Base-by-base conservation (phyloP, 2,797 vertebrate species). In the Neopelma chrysocephalum region DNA sequence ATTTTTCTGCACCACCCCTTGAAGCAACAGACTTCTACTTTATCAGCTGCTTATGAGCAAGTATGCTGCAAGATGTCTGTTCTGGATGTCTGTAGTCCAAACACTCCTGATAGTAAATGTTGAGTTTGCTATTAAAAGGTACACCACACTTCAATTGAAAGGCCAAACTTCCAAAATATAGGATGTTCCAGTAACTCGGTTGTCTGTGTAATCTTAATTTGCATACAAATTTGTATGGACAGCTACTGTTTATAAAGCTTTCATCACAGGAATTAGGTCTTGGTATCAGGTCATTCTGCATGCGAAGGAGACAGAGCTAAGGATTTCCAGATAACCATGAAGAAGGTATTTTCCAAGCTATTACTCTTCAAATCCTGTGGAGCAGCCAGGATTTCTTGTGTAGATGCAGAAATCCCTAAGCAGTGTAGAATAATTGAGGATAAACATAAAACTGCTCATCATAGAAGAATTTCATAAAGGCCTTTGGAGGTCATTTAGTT, bases 311-410 rank as follows among this genome's bases (percentile, higher is more conserved):
- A 54, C 31, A 75, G 53, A 77, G 36, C 10, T 85, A 70, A 73
- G n/a, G 26, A 73, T 77, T 92, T 53, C 23, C 31, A 87, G 40
- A 62, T 45, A 87, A 57, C 31, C 51, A 89, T 22, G 36, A 65
- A 87, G 92, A 87, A 80, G 27, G 26, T 89, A 53, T 89, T 87
- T 92, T 94, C 48, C 38, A 87, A 77, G 32, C 36, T 85, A 70
- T 64, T 84, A 73, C 48, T 77, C 64, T 77, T 82, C 47, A 66
- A 48, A 70, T 62, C 20, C 87, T 69, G 43, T 34, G 18, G 23
- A 94, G 27, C 48, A 82, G 47, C 5, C 48, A 76, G 48, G 88
- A 91, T 71, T 85, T 42, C 71, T 54, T 27, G 54, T 60, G 23
- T 71, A 83, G 54, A 64, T 89, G 60, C 56, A 78, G 45, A 94